A percentile compares a stretch with the other conserved stretches of the same genome.
Evolutionary conservation across 2,888 invertebrate genomes (phyloP).

Genomic region (Tiliacea citrago): DNA sequence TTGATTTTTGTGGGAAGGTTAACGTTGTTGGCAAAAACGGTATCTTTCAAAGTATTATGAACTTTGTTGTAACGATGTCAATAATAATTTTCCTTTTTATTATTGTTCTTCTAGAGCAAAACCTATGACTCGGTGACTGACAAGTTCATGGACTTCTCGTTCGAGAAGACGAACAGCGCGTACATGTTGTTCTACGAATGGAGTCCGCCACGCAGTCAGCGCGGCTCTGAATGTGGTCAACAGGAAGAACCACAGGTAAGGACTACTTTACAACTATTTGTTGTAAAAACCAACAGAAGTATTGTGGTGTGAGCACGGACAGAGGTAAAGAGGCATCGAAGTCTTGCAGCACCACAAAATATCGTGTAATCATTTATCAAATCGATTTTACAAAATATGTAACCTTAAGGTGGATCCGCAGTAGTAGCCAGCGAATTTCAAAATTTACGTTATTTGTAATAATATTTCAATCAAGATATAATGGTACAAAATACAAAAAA

Average conservation of each 20-base stretch:
- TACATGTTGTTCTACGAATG: slow-evolving; percentile 99
- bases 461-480: no score
- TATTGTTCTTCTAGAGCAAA: slow-evolving; percentile 93
- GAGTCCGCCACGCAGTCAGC: slow-evolving; percentile 89
- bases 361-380: neutral
- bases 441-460: no score
- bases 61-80: neutral
- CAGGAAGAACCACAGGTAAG: slow-evolving; percentile 86
- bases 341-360: neutral
- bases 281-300: neutral
- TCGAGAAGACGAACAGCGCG: slow-evolving; percentile 99
- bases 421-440: no score
- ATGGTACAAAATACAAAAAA: no score
- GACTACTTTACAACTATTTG: neutral
- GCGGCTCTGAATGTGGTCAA: slow-evolving; percentile 82
- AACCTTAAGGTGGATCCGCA: no score
- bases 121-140: slow-evolving; percentile 99
- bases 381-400: neutral
- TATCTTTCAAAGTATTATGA: neutral
- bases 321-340: neutral
- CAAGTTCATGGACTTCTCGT: slow-evolving; percentile 99
- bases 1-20: neutral
- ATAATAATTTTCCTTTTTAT: neutral
- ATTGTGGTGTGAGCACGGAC: neutral
- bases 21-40: neutral